A percentile compares a stretch with the other conserved stretches of the same genome.
Evolutionary conservation across 2,113 vertebrate species (phyloP).

Genomic region (Barnardius zonarius): DNA sequence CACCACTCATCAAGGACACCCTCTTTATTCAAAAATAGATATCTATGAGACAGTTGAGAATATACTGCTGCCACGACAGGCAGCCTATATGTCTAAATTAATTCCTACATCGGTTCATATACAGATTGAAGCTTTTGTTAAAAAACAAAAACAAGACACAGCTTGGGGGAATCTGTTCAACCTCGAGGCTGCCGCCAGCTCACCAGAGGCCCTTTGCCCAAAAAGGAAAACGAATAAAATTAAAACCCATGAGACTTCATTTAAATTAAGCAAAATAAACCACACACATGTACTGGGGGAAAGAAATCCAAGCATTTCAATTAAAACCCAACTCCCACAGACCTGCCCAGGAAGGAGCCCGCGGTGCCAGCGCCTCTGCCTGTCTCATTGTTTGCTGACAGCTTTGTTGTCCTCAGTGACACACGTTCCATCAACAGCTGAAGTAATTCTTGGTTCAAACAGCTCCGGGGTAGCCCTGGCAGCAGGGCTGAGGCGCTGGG

Average conservation of each 20-base stretch:
- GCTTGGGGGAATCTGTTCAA: constrained; percentile 51
- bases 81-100: constrained; percentile 81
- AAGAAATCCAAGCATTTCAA: constrained; percentile 57
- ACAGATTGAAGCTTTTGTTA: constrained; percentile 78
- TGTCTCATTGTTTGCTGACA: constrained; percentile 20
- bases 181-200: constrained; percentile 46
- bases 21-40: constrained; percentile 86
- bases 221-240: constrained; percentile 45
- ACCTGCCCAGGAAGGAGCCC: constrained; percentile 52
- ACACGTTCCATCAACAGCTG: neutral
- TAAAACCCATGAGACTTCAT: constrained; percentile 51
- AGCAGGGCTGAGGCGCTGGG: neutral
- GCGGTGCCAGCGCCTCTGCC: constrained; percentile 47
- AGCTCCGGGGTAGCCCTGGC: neutral
- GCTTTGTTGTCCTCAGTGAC: constrained; percentile 30
- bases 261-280: constrained; percentile 71
- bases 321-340: constrained; percentile 19
- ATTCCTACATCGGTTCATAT: constrained; percentile 75
- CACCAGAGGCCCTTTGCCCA: constrained; percentile 32
- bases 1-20: constrained; percentile 70
- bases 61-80: constrained; percentile 74
- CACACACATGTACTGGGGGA: neutral
- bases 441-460: neutral
- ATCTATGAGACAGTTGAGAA: constrained; percentile 84
- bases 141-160: constrained; percentile 33